Base-by-base conservation (phyloP, 2,113 vertebrate species). In the Carlito syrichta region DNA sequence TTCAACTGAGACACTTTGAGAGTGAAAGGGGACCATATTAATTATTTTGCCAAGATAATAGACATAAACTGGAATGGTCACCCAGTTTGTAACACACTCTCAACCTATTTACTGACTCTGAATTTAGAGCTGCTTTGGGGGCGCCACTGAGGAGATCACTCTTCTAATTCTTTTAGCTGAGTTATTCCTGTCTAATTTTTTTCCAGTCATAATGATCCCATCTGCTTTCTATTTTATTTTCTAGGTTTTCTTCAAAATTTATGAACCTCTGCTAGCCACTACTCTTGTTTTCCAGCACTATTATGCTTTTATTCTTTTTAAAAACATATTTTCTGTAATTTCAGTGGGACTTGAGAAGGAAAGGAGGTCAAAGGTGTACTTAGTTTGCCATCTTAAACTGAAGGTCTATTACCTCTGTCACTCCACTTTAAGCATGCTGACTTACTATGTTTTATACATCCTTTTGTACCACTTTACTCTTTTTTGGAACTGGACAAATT, bases 171-270 rank as follows among this genome's bases (percentile, higher is more conserved):
- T 84, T 78, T 74, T 78, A 56, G 19, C 35, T 79, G 30, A 84
- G 23, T 30, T 82, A 4, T 14, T 58, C 13, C 10, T 54, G 8
- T 76, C 0, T 38, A 17, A n/a, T 84, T n/a, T 35, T 50, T 82
- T 50, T 35, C 14, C 8, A 8, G 22, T 32, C 16, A 73, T 6
- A 81, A 27, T 40, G 22, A 92, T 63, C 6, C 20, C n/a, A 86
- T 78, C 14, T 74, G 25, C 90, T 71, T 89, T 96, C 22, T 69
- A 23, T 74, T 94, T 92, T 90, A 38, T 73, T 92, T 69, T 86
- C 87, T 95, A 86, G 43, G 19, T 25, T 82, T 84, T 82, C 25
- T 95, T 86, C 48, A 93, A 95, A 95, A 89, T 86, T 54, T 58
- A 20, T 66, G 73, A 88, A 62, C 11, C 3, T 91, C 48, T 86